Evolutionary conservation across 2,797 vertebrate species (phyloP).

Genomic region (Spatula versicolor): DNA sequence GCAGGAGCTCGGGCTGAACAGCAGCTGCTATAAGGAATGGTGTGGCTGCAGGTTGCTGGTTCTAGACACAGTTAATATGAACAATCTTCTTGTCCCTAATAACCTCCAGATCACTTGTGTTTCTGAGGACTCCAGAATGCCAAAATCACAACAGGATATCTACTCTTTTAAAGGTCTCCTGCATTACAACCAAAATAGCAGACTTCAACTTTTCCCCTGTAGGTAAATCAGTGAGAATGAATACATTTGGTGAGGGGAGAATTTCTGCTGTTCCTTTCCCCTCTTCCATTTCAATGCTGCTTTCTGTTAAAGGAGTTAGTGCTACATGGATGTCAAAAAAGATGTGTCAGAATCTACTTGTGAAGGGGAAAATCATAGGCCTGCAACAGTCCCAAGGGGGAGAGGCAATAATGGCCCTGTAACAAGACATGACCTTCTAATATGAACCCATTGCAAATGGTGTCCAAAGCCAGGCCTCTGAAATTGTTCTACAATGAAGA

Average conservation of each 20-base stretch:
- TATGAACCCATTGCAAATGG: slow-evolving; percentile 22
- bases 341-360: background rate
- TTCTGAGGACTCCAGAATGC: background rate
- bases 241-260: background rate
- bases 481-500: slow-evolving; percentile 43
- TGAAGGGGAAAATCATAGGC: slow-evolving; percentile 1
- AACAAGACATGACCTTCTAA: slow-evolving; percentile 21
- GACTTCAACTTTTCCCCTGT: background rate
- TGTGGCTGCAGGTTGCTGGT: background rate
- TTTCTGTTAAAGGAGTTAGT: background rate
- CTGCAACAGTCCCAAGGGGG: background rate
- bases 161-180: background rate
- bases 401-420: slow-evolving; percentile 14
- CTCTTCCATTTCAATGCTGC: background rate
- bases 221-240: background rate
- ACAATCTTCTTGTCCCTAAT: background rate
- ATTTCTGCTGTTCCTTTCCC: background rate
- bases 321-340: background rate
- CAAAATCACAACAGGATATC: background rate
- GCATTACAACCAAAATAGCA: background rate
- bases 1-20: background rate
- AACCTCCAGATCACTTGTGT: background rate
- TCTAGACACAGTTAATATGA: background rate
- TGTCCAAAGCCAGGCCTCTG: slow-evolving; percentile 26
- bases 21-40: slow-evolving; percentile 7